Conservation (phyloP, 2,888 invertebrate species). For the Stramonita haemastoma region DNA sequence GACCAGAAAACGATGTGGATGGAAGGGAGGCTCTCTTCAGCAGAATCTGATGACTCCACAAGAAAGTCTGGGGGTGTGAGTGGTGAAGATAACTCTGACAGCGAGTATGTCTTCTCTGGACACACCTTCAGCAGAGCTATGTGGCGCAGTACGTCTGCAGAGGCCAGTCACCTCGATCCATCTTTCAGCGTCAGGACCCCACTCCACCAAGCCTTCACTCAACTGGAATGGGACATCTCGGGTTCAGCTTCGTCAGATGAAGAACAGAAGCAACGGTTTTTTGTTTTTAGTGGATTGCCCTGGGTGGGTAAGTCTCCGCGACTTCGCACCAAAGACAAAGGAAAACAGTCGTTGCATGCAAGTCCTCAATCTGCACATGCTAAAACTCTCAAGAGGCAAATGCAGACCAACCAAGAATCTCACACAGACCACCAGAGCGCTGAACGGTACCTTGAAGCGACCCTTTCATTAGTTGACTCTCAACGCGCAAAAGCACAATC, state of each 20-base stretch:
- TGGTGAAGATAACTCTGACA: neutral
- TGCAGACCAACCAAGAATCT: neutral
- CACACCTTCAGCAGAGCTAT: conserved; percentile 15
- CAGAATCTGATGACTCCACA: neutral
- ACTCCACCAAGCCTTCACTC: neutral
- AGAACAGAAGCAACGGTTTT: neutral
- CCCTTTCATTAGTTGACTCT: neutral
- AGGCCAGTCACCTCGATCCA: neutral
- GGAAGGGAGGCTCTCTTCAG: neutral
- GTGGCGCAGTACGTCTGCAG: conserved; percentile 20
- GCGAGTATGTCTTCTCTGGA: conserved; percentile 6
- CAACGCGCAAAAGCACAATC: neutral
- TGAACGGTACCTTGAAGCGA: neutral
- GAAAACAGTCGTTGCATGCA: neutral
- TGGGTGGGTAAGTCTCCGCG: neutral
- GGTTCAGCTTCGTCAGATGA: conserved; percentile 29
- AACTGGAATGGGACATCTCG: neutral
- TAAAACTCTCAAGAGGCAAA: no score
- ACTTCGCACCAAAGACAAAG: neutral
- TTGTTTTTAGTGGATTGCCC: neutral
- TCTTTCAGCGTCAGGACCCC: neutral
- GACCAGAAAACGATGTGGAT: no score
- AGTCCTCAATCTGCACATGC: neutral
- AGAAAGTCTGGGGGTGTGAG: no score
- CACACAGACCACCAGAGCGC: neutral